Conservation (phyloP, 2,888 invertebrate species). For the Tenthredo notha region DNA sequence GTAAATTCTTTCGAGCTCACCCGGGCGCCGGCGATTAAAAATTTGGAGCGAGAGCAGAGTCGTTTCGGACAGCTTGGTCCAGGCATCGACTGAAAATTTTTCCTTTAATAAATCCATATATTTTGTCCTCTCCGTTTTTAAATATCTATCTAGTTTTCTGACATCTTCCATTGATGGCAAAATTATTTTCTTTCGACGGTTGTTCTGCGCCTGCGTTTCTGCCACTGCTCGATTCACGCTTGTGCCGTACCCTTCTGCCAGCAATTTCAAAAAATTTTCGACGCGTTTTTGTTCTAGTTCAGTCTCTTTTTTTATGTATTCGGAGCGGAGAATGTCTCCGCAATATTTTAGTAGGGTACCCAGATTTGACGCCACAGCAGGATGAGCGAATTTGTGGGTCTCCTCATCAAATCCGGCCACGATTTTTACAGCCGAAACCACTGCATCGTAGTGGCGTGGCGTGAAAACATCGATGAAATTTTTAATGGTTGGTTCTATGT, state of each 20-base stretch:
- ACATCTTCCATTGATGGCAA: not conserved
- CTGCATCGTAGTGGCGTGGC: conserved; percentile 8
- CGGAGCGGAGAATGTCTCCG: conserved; percentile 34
- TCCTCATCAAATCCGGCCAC: conserved; percentile 49
- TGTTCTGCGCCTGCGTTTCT: conserved; percentile 42
- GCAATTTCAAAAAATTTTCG: conserved; percentile 17
- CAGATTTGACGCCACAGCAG: conserved; percentile 52
- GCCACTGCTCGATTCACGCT: conserved; percentile 24
- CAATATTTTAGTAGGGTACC: conserved; percentile 24
- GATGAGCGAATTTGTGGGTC: conserved; percentile 41
- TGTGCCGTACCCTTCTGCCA: not conserved
- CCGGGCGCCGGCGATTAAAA: conserved; percentile 10
- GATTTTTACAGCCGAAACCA: conserved; percentile 30
- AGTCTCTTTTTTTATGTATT: conserved; percentile 24
- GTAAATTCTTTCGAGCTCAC: conserved; percentile 4
- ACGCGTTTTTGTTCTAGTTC: conserved; percentile 8
- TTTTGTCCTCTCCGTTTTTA: not conserved
- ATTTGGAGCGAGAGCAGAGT: not conserved
- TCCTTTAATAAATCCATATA: not conserved
- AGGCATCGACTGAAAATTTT: not conserved
- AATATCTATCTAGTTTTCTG: not conserved
- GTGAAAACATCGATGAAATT: conserved; percentile 2
- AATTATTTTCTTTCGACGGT: not conserved
- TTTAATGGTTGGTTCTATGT: not conserved
- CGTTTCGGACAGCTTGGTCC: not conserved